Base-by-base conservation (phyloP, 2,888 invertebrate genomes). In the Dioctria linearis region DNA sequence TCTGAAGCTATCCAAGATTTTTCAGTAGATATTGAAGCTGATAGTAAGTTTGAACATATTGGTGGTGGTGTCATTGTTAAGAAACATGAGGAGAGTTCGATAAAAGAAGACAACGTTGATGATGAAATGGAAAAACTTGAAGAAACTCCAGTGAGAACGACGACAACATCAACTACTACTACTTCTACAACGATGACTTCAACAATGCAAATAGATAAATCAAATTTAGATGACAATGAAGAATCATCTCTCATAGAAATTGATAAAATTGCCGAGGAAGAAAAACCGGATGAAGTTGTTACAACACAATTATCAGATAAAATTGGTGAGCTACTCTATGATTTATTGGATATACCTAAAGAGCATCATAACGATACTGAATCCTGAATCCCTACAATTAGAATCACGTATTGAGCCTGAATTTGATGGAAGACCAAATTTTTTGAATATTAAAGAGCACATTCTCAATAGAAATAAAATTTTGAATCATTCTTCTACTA, bases 61-160 rank as follows among this genome's bases (percentile, higher is more conserved):
- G 89, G 89, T 0, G 89, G 87, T 4, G 89, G 89, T 2, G 89
- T 89, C 2, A 87, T 89, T 40, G 88, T 87, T n/a, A 89, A 88
- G 82, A 88, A 88, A 80, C 86, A 86, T 49, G 87, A 87, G 43
- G 86, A 84, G 1, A 78, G 81, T 6, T 59, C 63, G 0, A 61
- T 9, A 39, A 79, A 3, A 79, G 11, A 43, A 11, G 49, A 59
- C 2, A 5, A n/a, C 6, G 25, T 59, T 40, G 43, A n/a, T 25
- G 9, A 4, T 39, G 4, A 61, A 8, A 4, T 25, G 13, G 57
- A 42, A 0, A 9, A 13, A 25, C 5, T 39, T 8, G 5, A 40
- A 61, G 5, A n/a, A 59, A 65, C 39, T 9, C 5, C 63, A 13
- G 67, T 39, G 3, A 69, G 25, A 63, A 46, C 13, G 25, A 57